Percentiles rank a stretch among this genome's conserved stretches.
These are phyloP conservation scores for Xanthorhoe spadicearia DNA, from an alignment of 2,888 invertebrate species.

Conservation along the genomic window DNA sequence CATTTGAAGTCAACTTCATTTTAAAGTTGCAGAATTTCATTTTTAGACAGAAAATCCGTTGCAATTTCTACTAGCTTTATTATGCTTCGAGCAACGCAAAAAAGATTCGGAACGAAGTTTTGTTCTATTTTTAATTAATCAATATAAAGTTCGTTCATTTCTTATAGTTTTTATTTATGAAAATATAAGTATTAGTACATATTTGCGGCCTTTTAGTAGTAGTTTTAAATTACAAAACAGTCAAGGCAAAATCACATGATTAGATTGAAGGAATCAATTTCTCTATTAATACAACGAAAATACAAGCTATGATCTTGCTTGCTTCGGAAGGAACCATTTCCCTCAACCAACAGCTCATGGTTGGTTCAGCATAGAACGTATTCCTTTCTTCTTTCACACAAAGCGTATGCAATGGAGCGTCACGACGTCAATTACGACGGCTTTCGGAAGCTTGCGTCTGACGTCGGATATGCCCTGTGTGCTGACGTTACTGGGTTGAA, in stretches of 20 bases:
- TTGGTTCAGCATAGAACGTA: neutral
- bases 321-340: neutral
- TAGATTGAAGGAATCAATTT: too few relatives aligned
- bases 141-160: too few relatives aligned
- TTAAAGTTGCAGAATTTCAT: slow-evolving; percentile 28
- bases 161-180: too few relatives aligned
- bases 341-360: neutral
- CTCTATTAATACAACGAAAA: too few relatives aligned
- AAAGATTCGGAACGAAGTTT: slow-evolving; percentile 10
- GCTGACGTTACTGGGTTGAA: slow-evolving; percentile 46
- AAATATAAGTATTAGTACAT: neutral
- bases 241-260: too few relatives aligned
- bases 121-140: slow-evolving; percentile 24
- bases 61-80: slow-evolving; percentile 23
- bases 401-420: slow-evolving; percentile 6
- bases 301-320: too few relatives aligned
- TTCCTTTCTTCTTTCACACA: neutral
- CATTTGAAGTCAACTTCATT: slow-evolving; percentile 17
- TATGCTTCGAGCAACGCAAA: slow-evolving; percentile 9
- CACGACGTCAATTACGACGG: slow-evolving; percentile 8
- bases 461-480: slow-evolving; percentile 53
- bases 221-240: too few relatives aligned
- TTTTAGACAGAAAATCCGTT: slow-evolving; percentile 15
- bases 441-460: slow-evolving; percentile 51
- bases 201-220: too few relatives aligned